A percentile compares a stretch with the other conserved stretches of the same genome.
phyloP scores from a whole-genome alignment of 2,888 invertebrate genomes.

The Cordilura impudica region DNA sequence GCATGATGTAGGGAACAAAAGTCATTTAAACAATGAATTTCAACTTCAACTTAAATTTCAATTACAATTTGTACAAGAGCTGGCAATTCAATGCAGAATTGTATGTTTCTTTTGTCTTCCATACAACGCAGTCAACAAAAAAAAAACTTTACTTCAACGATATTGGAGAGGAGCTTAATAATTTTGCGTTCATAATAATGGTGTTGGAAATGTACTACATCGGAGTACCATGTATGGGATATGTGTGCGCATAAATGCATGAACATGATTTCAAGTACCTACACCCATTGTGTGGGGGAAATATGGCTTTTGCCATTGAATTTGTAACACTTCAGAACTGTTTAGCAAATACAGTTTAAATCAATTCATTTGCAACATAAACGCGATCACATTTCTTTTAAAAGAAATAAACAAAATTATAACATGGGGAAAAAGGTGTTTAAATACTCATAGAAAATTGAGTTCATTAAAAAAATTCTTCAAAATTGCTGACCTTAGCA shows the following conservation, averaged over 20 bases:
- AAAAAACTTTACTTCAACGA: not conserved
- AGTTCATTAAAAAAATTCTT: too few species aligned
- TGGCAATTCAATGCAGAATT: constrained; percentile 54
- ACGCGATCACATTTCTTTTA: too few species aligned
- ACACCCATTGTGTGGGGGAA: too few species aligned
- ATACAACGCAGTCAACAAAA: constrained; percentile 5
- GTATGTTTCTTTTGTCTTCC: constrained; percentile 27
- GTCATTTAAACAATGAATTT: constrained; percentile 21
- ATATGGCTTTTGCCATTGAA: too few species aligned
- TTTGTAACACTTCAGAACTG: too few species aligned
- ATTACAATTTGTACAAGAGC: constrained; percentile 43
- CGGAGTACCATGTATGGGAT: not conserved
- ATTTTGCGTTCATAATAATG: constrained; percentile 1
- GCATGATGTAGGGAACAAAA: constrained; percentile 1
- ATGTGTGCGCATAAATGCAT: not conserved
- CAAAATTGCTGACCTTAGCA: too few species aligned
- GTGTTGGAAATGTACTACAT: not conserved
- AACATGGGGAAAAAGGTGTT: too few species aligned
- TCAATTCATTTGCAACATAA: too few species aligned
- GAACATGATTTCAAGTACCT: constrained; percentile 5
- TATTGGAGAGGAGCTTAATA: constrained; percentile 1
- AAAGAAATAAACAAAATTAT: too few species aligned
- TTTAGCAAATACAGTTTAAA: too few species aligned
- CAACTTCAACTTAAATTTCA: constrained; percentile 55
- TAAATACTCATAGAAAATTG: too few species aligned